Percentiles rank a stretch among this genome's conserved stretches.
phyloP scores from a whole-genome alignment of 2,113 vertebrate genomes.

The Malurus elegans region DNA sequence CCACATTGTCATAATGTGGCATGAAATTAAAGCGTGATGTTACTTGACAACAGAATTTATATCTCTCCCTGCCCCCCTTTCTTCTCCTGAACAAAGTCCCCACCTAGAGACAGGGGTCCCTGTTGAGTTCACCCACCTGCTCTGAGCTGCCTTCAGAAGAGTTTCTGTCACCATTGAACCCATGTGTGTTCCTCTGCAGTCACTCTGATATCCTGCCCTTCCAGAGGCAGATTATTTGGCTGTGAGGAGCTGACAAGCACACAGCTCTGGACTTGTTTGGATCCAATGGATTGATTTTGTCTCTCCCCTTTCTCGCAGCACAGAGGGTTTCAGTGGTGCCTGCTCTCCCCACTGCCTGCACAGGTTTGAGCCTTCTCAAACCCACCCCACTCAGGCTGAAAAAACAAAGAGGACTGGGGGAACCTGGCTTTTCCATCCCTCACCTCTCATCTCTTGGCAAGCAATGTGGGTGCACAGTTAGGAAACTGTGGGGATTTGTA shows the following conservation, averaged over 20 bases:
- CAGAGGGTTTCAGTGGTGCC: background rate
- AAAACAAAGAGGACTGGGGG: no score
- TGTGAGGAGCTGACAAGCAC: constrained; percentile 46
- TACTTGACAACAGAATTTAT: constrained; percentile 56
- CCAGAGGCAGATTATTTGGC: constrained; percentile 37
- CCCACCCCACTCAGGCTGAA: background rate
- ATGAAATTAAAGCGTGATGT: constrained; percentile 69
- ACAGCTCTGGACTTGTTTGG: constrained; percentile 59
- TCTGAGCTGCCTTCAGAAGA: constrained; percentile 40
- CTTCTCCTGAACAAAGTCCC: background rate
- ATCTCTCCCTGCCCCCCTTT: background rate
- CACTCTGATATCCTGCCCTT: background rate
- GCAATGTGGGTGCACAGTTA: background rate
- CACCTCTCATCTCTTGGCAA: background rate
- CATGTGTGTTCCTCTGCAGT: constrained; percentile 17
- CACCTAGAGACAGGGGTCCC: background rate
- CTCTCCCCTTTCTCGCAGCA: background rate
- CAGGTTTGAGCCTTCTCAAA: background rate
- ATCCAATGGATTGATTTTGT: background rate
- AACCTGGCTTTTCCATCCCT: background rate
- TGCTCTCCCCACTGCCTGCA: background rate
- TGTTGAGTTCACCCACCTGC: constrained; percentile 9
- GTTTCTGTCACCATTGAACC: constrained; percentile 19
- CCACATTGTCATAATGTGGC: constrained; percentile 66
- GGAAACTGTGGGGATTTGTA: background rate